These are phyloP conservation scores for Acrobasis repandana DNA, from an alignment of 2,888 invertebrate species.

Conservation along the genomic window DNA sequence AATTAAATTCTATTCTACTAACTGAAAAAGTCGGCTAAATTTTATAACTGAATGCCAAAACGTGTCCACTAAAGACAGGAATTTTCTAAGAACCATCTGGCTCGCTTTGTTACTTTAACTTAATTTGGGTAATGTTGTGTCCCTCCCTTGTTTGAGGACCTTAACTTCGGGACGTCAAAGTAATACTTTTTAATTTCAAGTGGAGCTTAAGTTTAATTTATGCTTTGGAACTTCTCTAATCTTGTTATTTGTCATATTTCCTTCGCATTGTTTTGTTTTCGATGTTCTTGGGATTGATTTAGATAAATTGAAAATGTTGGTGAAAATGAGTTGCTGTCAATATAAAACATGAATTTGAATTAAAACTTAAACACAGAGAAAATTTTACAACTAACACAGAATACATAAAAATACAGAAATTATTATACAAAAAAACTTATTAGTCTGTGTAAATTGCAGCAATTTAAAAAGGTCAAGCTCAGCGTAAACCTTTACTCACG, in stretches of 20 bases:
- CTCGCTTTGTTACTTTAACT: conserved; percentile 10
- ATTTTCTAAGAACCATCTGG: conserved; percentile 17
- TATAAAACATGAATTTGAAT: no score
- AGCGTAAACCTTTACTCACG: no score
- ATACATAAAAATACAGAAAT: no score
- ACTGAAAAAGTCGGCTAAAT: background rate
- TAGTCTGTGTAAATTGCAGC: no score
- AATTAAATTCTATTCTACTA: background rate
- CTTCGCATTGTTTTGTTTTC: conserved; percentile 9
- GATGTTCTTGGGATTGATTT: conserved; percentile 1
- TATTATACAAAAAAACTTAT: no score
- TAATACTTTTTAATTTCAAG: conserved; percentile 17
- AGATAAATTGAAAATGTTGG: background rate
- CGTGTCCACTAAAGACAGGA: background rate
- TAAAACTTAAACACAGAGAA: no score
- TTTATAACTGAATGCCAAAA: background rate
- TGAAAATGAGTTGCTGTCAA: no score
- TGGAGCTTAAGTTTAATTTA: conserved; percentile 14
- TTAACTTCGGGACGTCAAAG: conserved; percentile 14
- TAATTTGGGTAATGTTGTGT: conserved; percentile 22
- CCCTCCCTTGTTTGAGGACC: conserved; percentile 10
- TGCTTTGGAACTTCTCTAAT: conserved; percentile 16
- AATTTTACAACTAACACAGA: no score
- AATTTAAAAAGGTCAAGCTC: no score
- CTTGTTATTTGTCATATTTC: conserved; percentile 11